phyloP scores from a whole-genome alignment of 2,113 vertebrate genomes.

The Nesospiza acunhae region DNA sequence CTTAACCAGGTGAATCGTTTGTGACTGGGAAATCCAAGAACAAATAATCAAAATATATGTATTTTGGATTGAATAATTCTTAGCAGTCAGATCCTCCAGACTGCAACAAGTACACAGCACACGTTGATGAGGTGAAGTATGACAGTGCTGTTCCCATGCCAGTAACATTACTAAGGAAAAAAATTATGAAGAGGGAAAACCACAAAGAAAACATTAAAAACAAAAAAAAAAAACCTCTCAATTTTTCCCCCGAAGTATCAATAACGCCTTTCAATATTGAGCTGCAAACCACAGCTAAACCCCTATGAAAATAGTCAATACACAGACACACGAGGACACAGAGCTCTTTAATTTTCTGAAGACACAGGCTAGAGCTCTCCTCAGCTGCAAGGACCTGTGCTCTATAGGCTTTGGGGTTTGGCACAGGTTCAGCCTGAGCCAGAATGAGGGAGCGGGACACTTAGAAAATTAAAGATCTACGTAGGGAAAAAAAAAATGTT shows the following conservation, averaged over 20 bases:
- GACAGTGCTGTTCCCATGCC: neutral
- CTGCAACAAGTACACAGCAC: neutral
- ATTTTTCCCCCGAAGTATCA: neutral
- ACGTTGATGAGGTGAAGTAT: neutral
- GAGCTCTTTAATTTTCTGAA: constrained; percentile 11
- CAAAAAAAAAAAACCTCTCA: neutral
- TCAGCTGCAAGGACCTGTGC: constrained; percentile 18
- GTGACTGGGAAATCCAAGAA: neutral
- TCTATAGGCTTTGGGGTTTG: neutral
- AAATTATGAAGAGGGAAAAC: neutral
- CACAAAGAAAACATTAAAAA: neutral
- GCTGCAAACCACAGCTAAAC: neutral
- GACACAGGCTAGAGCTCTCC: neutral
- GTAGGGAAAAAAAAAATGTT: neutral
- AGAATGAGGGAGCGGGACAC: neutral
- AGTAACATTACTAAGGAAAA: neutral
- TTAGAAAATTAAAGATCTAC: neutral
- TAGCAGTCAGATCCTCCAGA: neutral
- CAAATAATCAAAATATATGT: neutral
- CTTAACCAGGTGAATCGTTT: neutral
- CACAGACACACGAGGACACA: neutral
- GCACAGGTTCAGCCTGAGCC: neutral
- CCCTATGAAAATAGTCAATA: neutral
- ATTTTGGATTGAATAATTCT: neutral
- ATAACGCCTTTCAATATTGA: neutral